A percentile compares a stretch with the other conserved stretches of the same genome.
Evolutionary conservation across 2,113 vertebrate species (phyloP).

Genomic region (Fregetta grallaria): DNA sequence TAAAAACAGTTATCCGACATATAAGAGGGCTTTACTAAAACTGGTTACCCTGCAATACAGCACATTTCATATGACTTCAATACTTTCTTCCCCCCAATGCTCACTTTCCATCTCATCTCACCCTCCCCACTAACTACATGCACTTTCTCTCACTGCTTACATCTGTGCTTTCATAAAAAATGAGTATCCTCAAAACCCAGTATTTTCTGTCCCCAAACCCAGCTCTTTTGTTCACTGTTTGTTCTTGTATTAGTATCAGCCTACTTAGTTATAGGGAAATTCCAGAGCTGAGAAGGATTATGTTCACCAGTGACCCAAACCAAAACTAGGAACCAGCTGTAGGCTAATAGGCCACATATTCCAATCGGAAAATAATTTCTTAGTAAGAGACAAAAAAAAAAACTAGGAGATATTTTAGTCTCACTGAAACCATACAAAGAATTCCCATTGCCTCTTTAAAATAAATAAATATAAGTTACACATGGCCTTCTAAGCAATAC

Average conservation of each 20-base stretch:
- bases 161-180: constrained; percentile 45
- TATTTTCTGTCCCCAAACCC: background rate
- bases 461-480: constrained; percentile 36
- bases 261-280: background rate
- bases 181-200: background rate
- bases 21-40: background rate
- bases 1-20: background rate
- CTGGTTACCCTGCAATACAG: background rate
- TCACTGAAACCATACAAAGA: constrained; percentile 24
- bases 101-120: background rate
- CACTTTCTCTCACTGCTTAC: constrained; percentile 38
- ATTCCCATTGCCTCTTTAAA: constrained; percentile 31
- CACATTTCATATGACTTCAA: background rate
- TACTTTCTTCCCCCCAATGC: background rate
- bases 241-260: background rate
- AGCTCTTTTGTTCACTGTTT: background rate
- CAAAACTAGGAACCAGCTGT: background rate
- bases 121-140: background rate
- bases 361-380: background rate
- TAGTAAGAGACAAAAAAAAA: background rate
- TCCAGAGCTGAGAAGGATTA: background rate
- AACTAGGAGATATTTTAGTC: background rate
- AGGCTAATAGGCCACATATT: background rate
- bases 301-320: background rate
- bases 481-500: background rate